These are phyloP conservation scores for Rhagium mordax DNA, from an alignment of 2,888 invertebrate species.

Conservation along the genomic window DNA sequence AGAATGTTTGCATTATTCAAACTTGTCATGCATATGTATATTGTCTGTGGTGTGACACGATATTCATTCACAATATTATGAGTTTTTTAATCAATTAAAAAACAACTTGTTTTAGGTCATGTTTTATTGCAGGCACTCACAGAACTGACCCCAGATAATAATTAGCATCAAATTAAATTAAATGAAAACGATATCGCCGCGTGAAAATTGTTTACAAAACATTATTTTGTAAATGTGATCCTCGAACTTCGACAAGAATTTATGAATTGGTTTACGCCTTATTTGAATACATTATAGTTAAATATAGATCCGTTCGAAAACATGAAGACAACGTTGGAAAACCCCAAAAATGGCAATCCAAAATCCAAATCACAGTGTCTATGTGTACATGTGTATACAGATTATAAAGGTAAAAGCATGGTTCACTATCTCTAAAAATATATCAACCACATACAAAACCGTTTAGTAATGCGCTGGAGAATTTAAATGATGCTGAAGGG, in stretches of 20 bases:
- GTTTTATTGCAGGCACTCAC: neutral
- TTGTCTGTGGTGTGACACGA: too few relatives aligned
- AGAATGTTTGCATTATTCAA: neutral
- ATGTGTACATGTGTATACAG: too few relatives aligned
- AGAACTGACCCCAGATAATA: slow-evolving; percentile 10
- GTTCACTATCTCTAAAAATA: too few relatives aligned
- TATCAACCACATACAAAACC: too few relatives aligned
- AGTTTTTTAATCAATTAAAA: slow-evolving; percentile 2
- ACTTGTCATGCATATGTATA: too few relatives aligned
- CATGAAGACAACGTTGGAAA: too few relatives aligned
- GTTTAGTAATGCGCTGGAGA: too few relatives aligned
- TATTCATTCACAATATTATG: neutral
- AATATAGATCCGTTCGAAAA: too few relatives aligned
- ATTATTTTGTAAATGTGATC: neutral
- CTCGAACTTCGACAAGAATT: neutral
- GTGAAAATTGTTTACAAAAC: slow-evolving; percentile 13
- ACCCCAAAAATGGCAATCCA: too few relatives aligned
- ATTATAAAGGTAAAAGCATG: too few relatives aligned
- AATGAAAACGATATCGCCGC: neutral
- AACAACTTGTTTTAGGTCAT: slow-evolving; percentile 1
- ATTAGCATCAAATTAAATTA: neutral
- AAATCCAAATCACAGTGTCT: too few relatives aligned
- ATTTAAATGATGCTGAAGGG: too few relatives aligned
- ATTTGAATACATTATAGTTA: neutral
- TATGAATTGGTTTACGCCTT: slow-evolving; percentile 8